Base-by-base conservation (phyloP, 2,888 invertebrate genomes). In the Epirrhoe tristata region DNA sequence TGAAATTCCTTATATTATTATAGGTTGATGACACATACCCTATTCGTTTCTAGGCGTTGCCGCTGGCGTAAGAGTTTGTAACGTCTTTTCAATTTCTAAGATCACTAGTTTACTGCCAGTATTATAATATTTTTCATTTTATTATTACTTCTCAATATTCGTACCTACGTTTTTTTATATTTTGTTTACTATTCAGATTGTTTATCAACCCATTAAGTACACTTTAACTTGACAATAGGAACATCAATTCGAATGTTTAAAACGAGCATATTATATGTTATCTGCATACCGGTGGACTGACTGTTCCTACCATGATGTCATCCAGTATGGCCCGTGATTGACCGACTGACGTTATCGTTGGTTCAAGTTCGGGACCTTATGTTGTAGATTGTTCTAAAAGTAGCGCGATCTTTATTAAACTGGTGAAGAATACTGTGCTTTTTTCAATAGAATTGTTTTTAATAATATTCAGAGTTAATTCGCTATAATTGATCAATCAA, bases 271-370 rank as follows among this genome's bases (percentile, higher is more conserved):
- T 64, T 71, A 70, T 52, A 12, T 63, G 63, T 64, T 71, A 70
- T 67, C 70, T 61, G 62, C 65, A 70, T 69, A 50, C 63, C 12
- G 50, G 67, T 50, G 66, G 46, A n/a, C 39, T 59, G 46, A 54
- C 66, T 68, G 39, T 57, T 17, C 36, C 58, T 58, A 72, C 66
- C 68, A 70, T 86, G 86, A 86, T 82, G 80, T 85, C 85, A 86
- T 69, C 71, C 52, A 48, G 36, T 34, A 58, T 58, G 34, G 60
- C 63, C 69, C 75, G 76, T 77, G 78, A 78, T 79, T 78, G 77
- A 74, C 74, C 73, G 78, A 77, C 74, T 76, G 72, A 75, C 75
- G 74, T 78, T 83, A 85, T 83, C 80, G 50, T 24, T 17, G 60
- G 67, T 65, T 72, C 72, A 72, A 72, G 67, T 64, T 50, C 58